Evolutionary conservation across 2,888 invertebrate species (phyloP), one percentile per base, ranked within the genome.

Genomic region (Cheilosia grossa): DNA sequence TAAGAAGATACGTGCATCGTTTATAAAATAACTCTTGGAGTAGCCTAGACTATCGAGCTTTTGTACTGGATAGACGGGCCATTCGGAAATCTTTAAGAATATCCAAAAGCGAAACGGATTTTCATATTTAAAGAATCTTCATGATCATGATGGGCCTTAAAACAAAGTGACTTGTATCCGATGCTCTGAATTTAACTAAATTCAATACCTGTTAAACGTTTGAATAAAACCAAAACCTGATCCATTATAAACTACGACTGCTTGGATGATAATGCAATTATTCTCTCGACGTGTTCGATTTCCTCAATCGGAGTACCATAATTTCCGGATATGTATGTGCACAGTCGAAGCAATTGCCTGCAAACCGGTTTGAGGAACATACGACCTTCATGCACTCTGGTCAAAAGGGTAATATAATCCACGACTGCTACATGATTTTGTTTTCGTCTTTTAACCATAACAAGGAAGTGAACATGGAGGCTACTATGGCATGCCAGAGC

Each of bases 311-410:
- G 6, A 54, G 27, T 33, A 9, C 30, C 30, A 44, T 30, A 15
- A 30, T 21, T 67, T 67, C 67, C 67, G 67, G 67, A 30, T 56
- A 67, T 10, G 24, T 9, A 30, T 56, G 21, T 4, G 44, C 33
- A 15, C 49, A 33, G 15, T 15, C 40, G 17, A n/a, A 42, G 9
- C 53, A 33, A 54, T 42, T 30, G 19, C 17, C 42, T 17, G 19
- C 42, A 15, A 54, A 54, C 17, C 19, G 6, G 42, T 27, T 42
- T 59, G 37, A 15, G 37, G 19, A 37, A 56, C 19, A 19, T n/a
- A 21, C 44, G 24, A 40, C 15, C 40, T 21, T 21, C 51, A 51
- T 51, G 15, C 2, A 47, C 47, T 47, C 47, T 47, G 47, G 47
- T 51, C 51, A 21, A 51, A 49, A 51, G 51, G 51, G 21, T 51